Base-by-base conservation (phyloP, 2,888 invertebrate species). In the Panorpa germanica region DNA sequence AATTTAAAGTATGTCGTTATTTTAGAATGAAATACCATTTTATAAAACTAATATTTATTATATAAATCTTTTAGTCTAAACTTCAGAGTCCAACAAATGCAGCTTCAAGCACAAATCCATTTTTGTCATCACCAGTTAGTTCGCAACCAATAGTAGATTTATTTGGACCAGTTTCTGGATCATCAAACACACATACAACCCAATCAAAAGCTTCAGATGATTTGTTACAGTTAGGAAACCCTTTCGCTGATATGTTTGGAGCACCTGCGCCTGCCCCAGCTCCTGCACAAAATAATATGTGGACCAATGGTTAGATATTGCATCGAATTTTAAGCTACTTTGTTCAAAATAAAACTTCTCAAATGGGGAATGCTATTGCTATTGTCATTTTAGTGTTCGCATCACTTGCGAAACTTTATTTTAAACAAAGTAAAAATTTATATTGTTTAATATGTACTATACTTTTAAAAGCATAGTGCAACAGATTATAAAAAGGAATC, bases 231-330 rank as follows among this genome's bases (percentile, higher is more conserved):
- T 61, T 90, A 39, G 80, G 81, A 25, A 91, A 91, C 61, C 91
- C 91, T 7, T 93, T 91, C 50, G 78, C 83, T 20, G 81, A 83
- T 46, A 77, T 78, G 70, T 78, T 78, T 48, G 66, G 69, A 20
- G 63, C 64, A 25, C 41, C 55, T 43, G 48, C 52, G 35, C 47
- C 51, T 22, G 48, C 45, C 26, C 49, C 51, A 30, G 42, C 49
- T 29, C 41, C 47, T 19, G 40, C 47, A 34, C 47, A 53, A 45
- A 52, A 53, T 48, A 59, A 58, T 47, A 49, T 55, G 41, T 61
- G 57, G 56, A 53, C 55, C 47, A 55, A 52, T 42, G 54, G 63
- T 55, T 52, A 52, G 21, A n/a, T n/a, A n/a, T n/a, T n/a, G n/a
- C n/a, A n/a, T n/a, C n/a, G n/a, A n/a, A n/a, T n/a, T n/a, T n/a